phyloP scores from a whole-genome alignment of 2,113 vertebrate genomes.

The Kryptolebias marmoratus region DNA sequence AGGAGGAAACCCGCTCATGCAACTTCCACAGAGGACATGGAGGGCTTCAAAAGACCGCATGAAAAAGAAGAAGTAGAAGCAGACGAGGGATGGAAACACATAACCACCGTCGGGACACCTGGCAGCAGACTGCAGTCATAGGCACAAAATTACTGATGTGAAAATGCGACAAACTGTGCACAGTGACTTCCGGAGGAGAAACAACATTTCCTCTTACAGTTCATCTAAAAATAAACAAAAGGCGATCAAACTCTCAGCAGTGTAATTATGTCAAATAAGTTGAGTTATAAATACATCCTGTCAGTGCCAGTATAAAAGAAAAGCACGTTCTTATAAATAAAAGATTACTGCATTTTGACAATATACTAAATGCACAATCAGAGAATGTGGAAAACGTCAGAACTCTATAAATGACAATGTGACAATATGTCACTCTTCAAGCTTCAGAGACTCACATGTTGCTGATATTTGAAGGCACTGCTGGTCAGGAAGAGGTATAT shows the following conservation, averaged over 20 bases:
- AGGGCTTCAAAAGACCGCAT: accelerated
- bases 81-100: constrained; percentile 4
- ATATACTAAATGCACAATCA: no score
- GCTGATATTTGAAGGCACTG: no score
- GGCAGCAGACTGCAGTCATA: background rate
- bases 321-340: no score
- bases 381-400: no score
- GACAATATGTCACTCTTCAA: no score
- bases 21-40: background rate
- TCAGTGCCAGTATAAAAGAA: no score
- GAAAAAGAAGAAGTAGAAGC: background rate
- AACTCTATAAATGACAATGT: no score
- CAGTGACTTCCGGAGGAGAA: background rate
- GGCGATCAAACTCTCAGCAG: background rate
- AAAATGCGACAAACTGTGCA: background rate
- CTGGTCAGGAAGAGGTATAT: no score
- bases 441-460: no score
- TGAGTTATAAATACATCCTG: background rate
- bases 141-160: constrained; percentile 11
- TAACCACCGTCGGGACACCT: constrained; percentile 21
- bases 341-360: no score
- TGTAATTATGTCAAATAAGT: background rate
- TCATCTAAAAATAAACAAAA: background rate
- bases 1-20: background rate
- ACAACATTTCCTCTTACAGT: background rate